Conservation (phyloP, 1,140 invertebrate species). For the Scylla paramamosain region DNA sequence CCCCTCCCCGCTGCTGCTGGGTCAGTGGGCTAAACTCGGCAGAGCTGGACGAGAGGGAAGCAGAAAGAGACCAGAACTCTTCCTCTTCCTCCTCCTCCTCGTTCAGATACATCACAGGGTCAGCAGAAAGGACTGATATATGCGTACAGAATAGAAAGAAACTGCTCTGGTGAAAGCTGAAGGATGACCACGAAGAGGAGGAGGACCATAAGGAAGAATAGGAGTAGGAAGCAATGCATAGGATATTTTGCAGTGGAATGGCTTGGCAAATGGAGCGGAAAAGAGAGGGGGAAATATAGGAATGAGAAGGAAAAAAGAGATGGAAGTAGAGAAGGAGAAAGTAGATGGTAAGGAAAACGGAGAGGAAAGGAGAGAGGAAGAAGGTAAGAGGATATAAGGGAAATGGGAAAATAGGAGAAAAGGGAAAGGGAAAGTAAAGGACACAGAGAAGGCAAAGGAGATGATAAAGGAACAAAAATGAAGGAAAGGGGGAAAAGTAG, state of each 20-base stretch:
- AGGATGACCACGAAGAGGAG: neutral
- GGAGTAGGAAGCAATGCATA: neutral
- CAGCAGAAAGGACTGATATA: neutral
- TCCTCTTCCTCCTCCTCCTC: neutral
- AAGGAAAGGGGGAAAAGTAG: too few relatives aligned
- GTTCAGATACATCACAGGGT: neutral
- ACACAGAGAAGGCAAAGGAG: too few relatives aligned
- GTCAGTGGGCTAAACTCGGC: slow-evolving; percentile 23
- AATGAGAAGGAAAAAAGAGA: neutral
- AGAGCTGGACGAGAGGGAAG: neutral
- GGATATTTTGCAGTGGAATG: too few relatives aligned
- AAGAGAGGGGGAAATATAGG: neutral
- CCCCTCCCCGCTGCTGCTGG: neutral
- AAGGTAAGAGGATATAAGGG: too few relatives aligned
- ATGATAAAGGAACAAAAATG: too few relatives aligned
- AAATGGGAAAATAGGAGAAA: too few relatives aligned
- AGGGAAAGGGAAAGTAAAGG: too few relatives aligned
- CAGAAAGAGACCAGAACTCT: neutral
- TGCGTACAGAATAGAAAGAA: neutral
- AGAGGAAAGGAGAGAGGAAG: too few relatives aligned
- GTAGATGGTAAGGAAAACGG: too few relatives aligned
- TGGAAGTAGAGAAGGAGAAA: neutral
- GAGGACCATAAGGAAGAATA: neutral
- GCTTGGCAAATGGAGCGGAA: neutral
- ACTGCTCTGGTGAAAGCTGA: neutral